These are phyloP conservation scores for Drosophila nr. perissopoda DNA, from an alignment of 2,888 invertebrate genomes.

Conservation along the genomic window DNA sequence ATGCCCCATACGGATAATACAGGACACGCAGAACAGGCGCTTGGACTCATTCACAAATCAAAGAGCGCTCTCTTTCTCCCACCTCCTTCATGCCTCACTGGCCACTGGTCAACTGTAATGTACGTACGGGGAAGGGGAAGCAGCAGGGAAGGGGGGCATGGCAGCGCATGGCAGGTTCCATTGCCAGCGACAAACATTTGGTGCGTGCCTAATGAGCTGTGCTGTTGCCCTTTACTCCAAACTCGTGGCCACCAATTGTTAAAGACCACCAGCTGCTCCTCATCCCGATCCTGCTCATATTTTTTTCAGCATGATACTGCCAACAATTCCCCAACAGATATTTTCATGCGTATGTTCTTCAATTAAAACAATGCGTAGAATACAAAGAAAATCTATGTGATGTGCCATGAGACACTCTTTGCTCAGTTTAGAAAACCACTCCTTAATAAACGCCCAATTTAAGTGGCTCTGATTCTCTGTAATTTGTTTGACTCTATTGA, in stretches of 20 bases:
- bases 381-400: background rate
- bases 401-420: constrained; percentile 4
- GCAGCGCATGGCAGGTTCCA: constrained; percentile 6
- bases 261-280: background rate
- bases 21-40: constrained; percentile 52
- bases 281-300: background rate
- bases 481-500: background rate
- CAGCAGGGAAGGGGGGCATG: background rate
- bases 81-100: constrained; percentile 59
- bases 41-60: constrained; percentile 60
- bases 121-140: too few relatives aligned
- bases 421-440: background rate
- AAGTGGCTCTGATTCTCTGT: background rate
- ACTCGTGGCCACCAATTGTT: constrained; percentile 9
- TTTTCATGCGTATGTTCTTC: constrained; percentile 59
- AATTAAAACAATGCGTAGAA: constrained; percentile 61
- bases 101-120: constrained; percentile 40
- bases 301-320: background rate
- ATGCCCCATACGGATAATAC: constrained; percentile 17
- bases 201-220: constrained; percentile 80
- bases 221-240: constrained; percentile 38
- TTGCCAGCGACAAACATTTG: constrained; percentile 62
- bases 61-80: constrained; percentile 46
- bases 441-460: too few relatives aligned
- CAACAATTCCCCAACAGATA: constrained; percentile 30